A percentile compares a stretch with the other conserved stretches of the same genome.
These are phyloP conservation scores for Misgurnus anguillicaudatus DNA, from an alignment of 2,113 vertebrate genomes.

Conservation along the genomic window DNA sequence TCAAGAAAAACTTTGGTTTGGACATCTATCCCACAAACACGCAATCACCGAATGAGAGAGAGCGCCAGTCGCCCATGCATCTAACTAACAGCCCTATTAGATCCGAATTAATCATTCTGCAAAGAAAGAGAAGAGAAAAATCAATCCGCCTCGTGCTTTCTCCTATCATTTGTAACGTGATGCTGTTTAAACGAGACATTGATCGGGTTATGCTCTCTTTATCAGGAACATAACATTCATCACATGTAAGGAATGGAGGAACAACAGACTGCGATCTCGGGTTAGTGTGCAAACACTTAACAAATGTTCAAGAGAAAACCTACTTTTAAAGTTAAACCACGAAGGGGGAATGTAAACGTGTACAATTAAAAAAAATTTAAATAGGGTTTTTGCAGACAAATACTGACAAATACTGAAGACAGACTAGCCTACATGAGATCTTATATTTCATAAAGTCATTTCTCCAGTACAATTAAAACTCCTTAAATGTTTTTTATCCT, in stretches of 20 bases:
- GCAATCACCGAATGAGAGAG: neutral
- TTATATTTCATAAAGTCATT: neutral
- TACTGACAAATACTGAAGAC: too few relatives aligned
- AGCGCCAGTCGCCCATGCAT: neutral
- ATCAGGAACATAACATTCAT: neutral
- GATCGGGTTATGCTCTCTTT: constrained; percentile 14
- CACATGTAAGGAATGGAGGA: neutral
- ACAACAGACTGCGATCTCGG: too few relatives aligned
- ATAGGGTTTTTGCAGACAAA: too few relatives aligned
- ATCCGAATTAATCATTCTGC: neutral
- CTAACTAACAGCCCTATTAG: constrained; percentile 20
- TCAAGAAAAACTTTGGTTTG: constrained; percentile 28
- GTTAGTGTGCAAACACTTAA: too few relatives aligned
- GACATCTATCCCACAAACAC: constrained; percentile 9
- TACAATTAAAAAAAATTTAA: too few relatives aligned
- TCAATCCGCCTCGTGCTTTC: neutral
- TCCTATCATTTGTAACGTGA: constrained; percentile 4
- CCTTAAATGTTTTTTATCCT: neutral
- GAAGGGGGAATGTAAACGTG: too few relatives aligned
- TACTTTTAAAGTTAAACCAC: too few relatives aligned
- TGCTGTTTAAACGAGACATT: constrained; percentile 6
- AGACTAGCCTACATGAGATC: too few relatives aligned
- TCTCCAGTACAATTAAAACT: neutral
- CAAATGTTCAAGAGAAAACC: too few relatives aligned
- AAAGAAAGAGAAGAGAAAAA: neutral